These are phyloP conservation scores for Poecilia picta DNA, from an alignment of 2,797 vertebrate genomes.

Conservation along the genomic window DNA sequence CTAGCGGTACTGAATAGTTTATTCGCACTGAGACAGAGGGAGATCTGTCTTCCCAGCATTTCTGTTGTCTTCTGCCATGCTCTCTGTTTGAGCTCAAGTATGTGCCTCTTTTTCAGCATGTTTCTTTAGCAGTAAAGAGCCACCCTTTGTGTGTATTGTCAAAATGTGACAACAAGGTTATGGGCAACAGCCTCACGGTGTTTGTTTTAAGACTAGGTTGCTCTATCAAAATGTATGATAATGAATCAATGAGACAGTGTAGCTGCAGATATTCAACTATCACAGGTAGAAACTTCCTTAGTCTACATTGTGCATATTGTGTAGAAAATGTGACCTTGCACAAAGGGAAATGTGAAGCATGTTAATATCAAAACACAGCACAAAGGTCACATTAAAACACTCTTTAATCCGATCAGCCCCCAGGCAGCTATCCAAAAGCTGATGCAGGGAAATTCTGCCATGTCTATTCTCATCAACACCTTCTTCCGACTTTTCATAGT, in stretches of 20 bases:
- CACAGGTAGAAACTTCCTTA: slow-evolving; percentile 16
- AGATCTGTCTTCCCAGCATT: slow-evolving; percentile 31
- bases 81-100: slow-evolving; percentile 25
- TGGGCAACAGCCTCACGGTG: not conserved
- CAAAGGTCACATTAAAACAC: slow-evolving; percentile 69
- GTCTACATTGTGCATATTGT: slow-evolving; percentile 42
- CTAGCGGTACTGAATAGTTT: slow-evolving; percentile 48
- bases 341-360: slow-evolving; percentile 29
- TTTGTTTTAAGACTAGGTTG: not conserved
- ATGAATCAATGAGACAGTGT: not conserved
- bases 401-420: slow-evolving; percentile 73
- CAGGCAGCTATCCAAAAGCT: slow-evolving; percentile 71
- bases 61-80: slow-evolving; percentile 47
- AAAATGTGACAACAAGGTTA: slow-evolving; percentile 21
- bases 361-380: slow-evolving; percentile 62
- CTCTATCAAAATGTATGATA: slow-evolving; percentile 1
- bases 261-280: not conserved
- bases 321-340: slow-evolving; percentile 56
- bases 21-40: slow-evolving; percentile 37
- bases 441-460: slow-evolving; percentile 56
- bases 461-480: slow-evolving; percentile 9
- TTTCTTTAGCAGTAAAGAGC: slow-evolving; percentile 18
- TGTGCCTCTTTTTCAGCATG: slow-evolving; percentile 2
- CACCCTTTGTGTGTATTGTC: slow-evolving; percentile 26
- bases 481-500: slow-evolving; percentile 10